These are phyloP conservation scores for Bos javanicus DNA, from an alignment of 2,113 vertebrate genomes.

Conservation along the genomic window DNA sequence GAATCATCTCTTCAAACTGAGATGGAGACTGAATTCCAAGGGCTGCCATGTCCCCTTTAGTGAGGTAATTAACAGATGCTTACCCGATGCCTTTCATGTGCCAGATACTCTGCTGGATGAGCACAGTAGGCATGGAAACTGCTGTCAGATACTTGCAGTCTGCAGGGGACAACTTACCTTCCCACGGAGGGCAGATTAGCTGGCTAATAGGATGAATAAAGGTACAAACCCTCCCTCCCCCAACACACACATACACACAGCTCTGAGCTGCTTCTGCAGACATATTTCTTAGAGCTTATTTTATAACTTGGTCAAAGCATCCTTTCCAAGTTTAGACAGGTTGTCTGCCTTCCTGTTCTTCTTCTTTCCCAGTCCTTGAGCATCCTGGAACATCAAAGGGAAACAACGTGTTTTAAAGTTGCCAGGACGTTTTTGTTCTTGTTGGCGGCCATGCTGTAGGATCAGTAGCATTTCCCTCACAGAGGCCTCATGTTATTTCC, in stretches of 20 bases:
- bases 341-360: neutral
- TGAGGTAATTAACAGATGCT: neutral
- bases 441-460: neutral
- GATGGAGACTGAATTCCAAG: neutral
- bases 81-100: neutral
- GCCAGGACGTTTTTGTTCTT: neutral
- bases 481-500: neutral
- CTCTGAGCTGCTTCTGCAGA: neutral
- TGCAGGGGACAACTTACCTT: neutral
- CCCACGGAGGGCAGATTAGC: neutral
- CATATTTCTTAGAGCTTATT: neutral
- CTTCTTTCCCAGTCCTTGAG: neutral
- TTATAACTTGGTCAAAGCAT: neutral
- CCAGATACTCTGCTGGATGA: neutral
- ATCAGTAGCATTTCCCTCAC: conserved; percentile 6
- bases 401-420: neutral
- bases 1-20: neutral
- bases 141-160: neutral
- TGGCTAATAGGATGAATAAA: neutral
- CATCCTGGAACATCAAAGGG: conserved; percentile 19
- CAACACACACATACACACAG: neutral
- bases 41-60: neutral
- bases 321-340: neutral
- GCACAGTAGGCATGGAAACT: neutral
- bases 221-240: accelerated